Evolutionary conservation across 1,140 invertebrate genomes (phyloP).

Genomic region (Mamestra configurata): DNA sequence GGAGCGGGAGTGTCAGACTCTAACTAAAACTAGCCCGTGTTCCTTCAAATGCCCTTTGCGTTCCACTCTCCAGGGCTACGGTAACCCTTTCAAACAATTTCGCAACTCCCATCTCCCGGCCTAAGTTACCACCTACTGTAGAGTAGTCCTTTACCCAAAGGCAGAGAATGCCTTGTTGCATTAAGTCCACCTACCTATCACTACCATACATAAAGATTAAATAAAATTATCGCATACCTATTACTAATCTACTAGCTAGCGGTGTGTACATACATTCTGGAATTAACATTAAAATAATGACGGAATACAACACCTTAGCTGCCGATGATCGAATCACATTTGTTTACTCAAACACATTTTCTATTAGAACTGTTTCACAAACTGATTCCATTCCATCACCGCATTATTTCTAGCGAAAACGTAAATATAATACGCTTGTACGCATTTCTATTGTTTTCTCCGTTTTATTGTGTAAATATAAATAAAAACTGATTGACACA

Average conservation of each 20-base stretch:
- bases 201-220: no score
- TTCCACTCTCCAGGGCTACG: no score
- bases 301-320: conserved; percentile 3
- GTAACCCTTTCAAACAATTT: no score
- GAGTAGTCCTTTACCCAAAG: no score
- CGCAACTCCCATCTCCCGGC: no score
- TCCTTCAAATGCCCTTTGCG: no score
- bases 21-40: no score
- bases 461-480: conserved; percentile 68
- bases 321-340: conserved; percentile 17
- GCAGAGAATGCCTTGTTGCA: no score
- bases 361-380: conserved; percentile 20
- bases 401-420: conserved; percentile 44
- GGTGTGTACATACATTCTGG: neutral
- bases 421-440: conserved; percentile 38
- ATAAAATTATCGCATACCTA: no score
- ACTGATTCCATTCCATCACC: conserved; percentile 11
- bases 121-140: no score
- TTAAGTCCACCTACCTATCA: no score
- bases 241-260: neutral
- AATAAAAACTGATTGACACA: conserved; percentile 63
- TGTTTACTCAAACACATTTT: conserved; percentile 33
- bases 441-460: conserved; percentile 65
- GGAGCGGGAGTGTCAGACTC: no score
- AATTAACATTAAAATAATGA: conserved; percentile 26